Evolutionary conservation across 2,888 invertebrate genomes (phyloP), one percentile per base, ranked within the genome.

Genomic region (Polymixis flavicincta): DNA sequence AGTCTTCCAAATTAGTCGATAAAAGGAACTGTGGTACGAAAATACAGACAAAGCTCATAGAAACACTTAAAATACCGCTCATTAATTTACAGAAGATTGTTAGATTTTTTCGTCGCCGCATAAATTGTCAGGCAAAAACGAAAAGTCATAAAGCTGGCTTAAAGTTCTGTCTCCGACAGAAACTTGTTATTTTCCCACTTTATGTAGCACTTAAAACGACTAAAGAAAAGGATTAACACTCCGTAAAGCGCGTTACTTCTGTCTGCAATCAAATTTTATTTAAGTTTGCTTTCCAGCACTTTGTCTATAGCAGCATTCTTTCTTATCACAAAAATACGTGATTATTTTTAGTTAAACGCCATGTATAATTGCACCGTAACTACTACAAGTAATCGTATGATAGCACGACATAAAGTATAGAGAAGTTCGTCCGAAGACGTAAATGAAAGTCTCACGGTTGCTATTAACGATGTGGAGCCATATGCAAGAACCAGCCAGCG

Each of bases 401-500:
- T 74, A 78, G 61, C 77, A 86, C 76, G 84, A 75, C 63, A 71
- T 71, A 80, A 32, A 76, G 71, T 82, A 71, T 64, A 71, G 42
- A 63, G n/a, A 74, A 69, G 50, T 73, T 76, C 50, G 8, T 68
- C 57, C 45, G 54, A 61, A 70, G 66, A 71, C 70, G 50, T 63
- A 61, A 48, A 67, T 80, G 61, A 72, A 74, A 87, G 70, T 87
- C 87, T 85, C 85, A 87, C 88, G 87, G 83, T 76, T 77, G 64
- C 74, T 69, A 79, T 84, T 88, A 85, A 79, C 82, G 77, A 88
- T 66, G 75, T 82, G 72, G 85, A 82, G 74, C 76, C 80, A 87
- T 88, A 90, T 89, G 90, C 89, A 89, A 91, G 90, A 93, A 92
- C 92, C 91, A 80, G 64, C 78, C 64, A 70, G 75, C 66, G 69